Conservation (phyloP, 2,113 vertebrate genomes). For the Macheiramphus alcinus region DNA sequence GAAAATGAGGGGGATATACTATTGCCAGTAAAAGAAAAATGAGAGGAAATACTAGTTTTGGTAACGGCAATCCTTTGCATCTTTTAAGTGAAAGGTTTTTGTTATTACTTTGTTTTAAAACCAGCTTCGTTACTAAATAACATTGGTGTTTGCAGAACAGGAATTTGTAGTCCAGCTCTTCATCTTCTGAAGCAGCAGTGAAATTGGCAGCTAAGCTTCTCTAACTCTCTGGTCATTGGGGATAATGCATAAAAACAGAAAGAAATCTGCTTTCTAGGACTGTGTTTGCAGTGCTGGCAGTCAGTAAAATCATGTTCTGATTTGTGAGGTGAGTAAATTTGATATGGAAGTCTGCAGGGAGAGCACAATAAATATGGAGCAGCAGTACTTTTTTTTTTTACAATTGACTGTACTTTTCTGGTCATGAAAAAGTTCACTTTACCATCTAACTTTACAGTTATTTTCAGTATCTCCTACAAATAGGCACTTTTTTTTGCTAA, state of each 20-base stretch:
- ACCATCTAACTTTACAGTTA: not conserved
- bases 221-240: not conserved
- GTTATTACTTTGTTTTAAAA: not conserved
- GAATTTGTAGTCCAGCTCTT: not conserved
- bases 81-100: not conserved
- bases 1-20: not conserved
- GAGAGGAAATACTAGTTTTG: not conserved
- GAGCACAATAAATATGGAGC: not conserved
- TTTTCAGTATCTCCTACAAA: not conserved
- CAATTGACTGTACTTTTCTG: not conserved
- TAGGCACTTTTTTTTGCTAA: not conserved
- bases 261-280: not conserved
- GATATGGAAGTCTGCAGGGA: not conserved
- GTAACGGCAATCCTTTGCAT: not conserved
- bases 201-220: not conserved
- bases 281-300: not conserved
- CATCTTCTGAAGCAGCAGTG: not conserved
- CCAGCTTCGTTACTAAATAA: not conserved
- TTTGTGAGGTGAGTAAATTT: not conserved
- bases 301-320: not conserved
- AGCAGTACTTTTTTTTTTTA: not conserved
- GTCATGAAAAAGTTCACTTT: not conserved
- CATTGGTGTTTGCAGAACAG: not conserved
- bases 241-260: not conserved
- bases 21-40: not conserved